Evolutionary conservation across 2,888 invertebrate species (phyloP).

Genomic region (Andrena chrysosceles): DNA sequence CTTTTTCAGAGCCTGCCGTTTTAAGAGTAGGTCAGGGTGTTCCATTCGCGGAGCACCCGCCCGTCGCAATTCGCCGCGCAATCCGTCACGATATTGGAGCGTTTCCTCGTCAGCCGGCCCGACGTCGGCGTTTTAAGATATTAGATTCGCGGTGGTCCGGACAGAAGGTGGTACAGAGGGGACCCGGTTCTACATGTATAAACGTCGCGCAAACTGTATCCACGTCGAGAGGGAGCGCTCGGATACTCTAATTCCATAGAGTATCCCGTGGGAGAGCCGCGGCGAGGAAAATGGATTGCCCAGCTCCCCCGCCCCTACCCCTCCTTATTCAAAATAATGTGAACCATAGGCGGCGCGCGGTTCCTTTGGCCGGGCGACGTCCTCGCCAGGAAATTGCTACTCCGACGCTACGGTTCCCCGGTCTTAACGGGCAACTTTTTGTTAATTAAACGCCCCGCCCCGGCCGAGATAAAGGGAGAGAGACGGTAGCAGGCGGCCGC

Average conservation of each 20-base stretch:
- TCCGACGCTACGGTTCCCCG: constrained; percentile 38
- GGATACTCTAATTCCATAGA: constrained; percentile 73
- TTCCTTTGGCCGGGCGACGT: constrained; percentile 5
- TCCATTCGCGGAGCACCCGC: constrained; percentile 1
- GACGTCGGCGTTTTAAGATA: constrained; percentile 53
- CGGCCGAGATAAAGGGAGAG: background rate
- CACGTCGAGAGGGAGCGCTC: constrained; percentile 34
- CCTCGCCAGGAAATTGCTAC: constrained; percentile 51
- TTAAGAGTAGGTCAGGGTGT: background rate
- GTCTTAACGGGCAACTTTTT: constrained; percentile 51
- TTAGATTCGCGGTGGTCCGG: constrained; percentile 29
- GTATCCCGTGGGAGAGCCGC: constrained; percentile 62
- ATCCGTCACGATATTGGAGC: constrained; percentile 38
- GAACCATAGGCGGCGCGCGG: constrained; percentile 48
- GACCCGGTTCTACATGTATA: constrained; percentile 28
- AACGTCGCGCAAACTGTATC: constrained; percentile 54
- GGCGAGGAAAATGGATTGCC: constrained; percentile 72
- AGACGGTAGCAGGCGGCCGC: background rate
- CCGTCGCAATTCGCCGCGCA: constrained; percentile 27
- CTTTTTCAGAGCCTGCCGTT: too few species aligned
- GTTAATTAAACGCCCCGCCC: constrained; percentile 61
- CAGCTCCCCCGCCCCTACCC: constrained; percentile 22
- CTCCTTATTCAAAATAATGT: constrained; percentile 65
- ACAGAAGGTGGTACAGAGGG: constrained; percentile 20
- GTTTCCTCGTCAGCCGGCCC: constrained; percentile 20